Evolutionary conservation across 2,797 vertebrate species (phyloP).

Genomic region (Falco naumanni): DNA sequence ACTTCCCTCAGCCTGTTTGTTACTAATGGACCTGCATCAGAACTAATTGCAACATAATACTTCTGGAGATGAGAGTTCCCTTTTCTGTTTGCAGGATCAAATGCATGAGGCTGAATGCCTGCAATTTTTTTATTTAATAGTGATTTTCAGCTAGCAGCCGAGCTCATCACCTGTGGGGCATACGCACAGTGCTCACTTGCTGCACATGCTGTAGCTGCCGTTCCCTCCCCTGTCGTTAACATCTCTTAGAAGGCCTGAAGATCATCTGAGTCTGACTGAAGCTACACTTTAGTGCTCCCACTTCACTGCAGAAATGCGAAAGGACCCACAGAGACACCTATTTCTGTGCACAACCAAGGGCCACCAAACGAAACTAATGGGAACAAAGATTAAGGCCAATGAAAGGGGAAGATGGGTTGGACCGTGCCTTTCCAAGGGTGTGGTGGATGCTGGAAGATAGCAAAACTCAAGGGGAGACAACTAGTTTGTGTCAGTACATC

Average conservation of each 20-base stretch:
- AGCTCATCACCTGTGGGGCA: neutral
- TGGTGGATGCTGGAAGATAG: neutral
- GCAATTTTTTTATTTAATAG: neutral
- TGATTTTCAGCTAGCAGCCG: neutral
- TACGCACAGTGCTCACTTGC: neutral
- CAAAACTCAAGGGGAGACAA: neutral
- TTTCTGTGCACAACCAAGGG: neutral
- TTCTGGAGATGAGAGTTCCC: neutral
- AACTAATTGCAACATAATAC: neutral
- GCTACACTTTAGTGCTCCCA: neutral
- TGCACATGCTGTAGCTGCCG: neutral
- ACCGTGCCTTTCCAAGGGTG: neutral
- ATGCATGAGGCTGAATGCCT: fast-evolving
- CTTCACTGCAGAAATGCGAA: neutral
- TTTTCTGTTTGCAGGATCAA: neutral
- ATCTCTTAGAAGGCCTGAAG: neutral
- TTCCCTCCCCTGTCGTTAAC: neutral
- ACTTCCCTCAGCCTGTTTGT: conserved; percentile 37
- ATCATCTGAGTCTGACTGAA: neutral
- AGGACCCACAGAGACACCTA: neutral
- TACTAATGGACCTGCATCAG: conserved; percentile 23
- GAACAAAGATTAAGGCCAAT: neutral
- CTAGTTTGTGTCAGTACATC: neutral
- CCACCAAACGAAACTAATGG: neutral
- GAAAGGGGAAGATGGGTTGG: neutral